Base-by-base conservation (phyloP, 64 coral and sea anemone genomes). In the Dendronephthya gigantea region DNA sequence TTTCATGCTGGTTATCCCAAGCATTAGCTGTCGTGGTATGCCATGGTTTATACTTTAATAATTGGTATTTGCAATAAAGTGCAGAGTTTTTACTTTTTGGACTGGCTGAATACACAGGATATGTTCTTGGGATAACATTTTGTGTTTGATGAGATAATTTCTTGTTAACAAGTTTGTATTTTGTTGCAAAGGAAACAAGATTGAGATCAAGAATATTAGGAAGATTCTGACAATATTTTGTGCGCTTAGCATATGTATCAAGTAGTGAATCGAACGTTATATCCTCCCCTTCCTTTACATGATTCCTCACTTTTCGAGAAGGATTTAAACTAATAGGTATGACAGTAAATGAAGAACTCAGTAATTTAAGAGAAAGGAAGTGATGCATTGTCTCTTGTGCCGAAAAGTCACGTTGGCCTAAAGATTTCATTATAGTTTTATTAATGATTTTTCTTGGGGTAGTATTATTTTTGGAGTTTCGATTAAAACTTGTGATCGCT, bases 61-160 rank as follows among this genome's bases (percentile, higher is more conserved):
- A 68, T 41, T 93, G 88, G 69, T 93, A 90, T 83, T 90, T 90
- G 84, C 88, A 93, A 43, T 90, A 93, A 70, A 93, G 82, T 34
- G 88, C n/a, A n/a, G n/a, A n/a, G n/a, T n/a, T 92, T 50, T 72
- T 43, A 72, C 87, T 84, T 87, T 89, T 92, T 17, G 82, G 40
- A 68, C 41, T 92, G 72, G 91, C 88, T 83, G 84, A 92, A 84
- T 86, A 89, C 83, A 83, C 85, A 62, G 91, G 91, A 79, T 72
- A 89, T 89, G 89, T 88, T 41, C 88, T 87, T 86, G 88, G 91
- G 72, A 83, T 52, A 52, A 52, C 23, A 52, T 52, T 52, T 16
- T 52, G 13, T 52, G 23, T 16, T 52, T 86, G 50, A 83, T 49
- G 23, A 49, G 49, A 37, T 17, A 87, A 45, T 35, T 87, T 87